Percentiles rank a stretch among this genome's conserved stretches.
phyloP scores from a whole-genome alignment of 2,888 invertebrate genomes.

The Eupithecia centaureata region DNA sequence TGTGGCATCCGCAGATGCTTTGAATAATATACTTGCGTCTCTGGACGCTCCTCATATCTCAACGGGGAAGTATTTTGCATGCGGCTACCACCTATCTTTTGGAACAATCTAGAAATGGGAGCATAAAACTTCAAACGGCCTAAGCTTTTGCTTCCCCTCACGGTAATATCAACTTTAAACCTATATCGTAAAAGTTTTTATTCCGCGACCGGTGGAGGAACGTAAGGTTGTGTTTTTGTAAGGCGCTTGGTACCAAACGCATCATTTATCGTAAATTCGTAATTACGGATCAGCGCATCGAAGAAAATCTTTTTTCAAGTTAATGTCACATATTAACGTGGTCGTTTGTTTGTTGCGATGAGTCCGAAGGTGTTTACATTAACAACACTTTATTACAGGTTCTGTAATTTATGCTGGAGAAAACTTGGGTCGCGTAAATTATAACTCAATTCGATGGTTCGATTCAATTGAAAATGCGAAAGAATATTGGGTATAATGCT shows the following conservation, averaged over 20 bases:
- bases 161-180: conserved; percentile 41
- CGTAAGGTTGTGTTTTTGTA: conserved; percentile 43
- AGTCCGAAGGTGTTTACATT: conserved; percentile 45
- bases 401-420: conserved; percentile 41
- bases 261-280: conserved; percentile 77
- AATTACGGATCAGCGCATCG: conserved; percentile 68
- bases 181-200: conserved; percentile 26
- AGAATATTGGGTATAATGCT: conserved; percentile 32
- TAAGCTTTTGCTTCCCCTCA: conserved; percentile 26
- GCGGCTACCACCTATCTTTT: conserved; percentile 77
- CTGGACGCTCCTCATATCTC: conserved; percentile 78
- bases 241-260: conserved; percentile 57
- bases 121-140: conserved; percentile 52
- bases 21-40: conserved; percentile 69
- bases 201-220: conserved; percentile 18
- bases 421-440: conserved; percentile 43
- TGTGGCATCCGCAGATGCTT: conserved; percentile 74
- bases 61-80: conserved; percentile 81
- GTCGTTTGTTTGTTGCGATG: conserved; percentile 48
- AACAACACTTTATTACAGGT: conserved; percentile 47
- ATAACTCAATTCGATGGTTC: conserved; percentile 45
- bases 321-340: conserved; percentile 66
- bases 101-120: conserved; percentile 77
- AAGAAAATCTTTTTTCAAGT: conserved; percentile 60
- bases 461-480: conserved; percentile 41